Evolutionary conservation across 2,797 vertebrate species (phyloP).

Genomic region (Channallabes apus): DNA sequence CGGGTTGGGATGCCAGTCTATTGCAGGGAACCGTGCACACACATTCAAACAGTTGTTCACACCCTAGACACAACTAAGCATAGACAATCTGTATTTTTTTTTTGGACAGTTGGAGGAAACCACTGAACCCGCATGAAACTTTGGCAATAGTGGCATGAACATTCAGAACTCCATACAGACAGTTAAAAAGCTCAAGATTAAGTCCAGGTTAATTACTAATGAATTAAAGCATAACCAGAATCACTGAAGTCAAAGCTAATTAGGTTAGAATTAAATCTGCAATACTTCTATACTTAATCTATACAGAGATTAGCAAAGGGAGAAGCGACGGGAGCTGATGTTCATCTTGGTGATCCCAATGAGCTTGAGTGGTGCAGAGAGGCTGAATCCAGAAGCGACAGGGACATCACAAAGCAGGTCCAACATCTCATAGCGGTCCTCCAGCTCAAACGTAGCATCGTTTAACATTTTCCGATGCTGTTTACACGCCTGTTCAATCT

Average conservation of each 20-base stretch:
- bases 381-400: slow-evolving; percentile 83
- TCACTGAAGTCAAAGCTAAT: not conserved
- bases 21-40: not conserved
- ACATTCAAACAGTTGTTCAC: not conserved
- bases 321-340: slow-evolving; percentile 93
- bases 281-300: not conserved
- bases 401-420: slow-evolving; percentile 92
- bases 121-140: not conserved
- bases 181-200: not conserved
- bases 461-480: slow-evolving; percentile 93
- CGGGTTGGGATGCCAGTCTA: not conserved
- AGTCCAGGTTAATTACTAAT: not conserved
- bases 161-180: not conserved
- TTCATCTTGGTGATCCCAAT: slow-evolving; percentile 99
- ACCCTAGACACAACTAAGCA: not conserved
- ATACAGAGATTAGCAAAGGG: slow-evolving; percentile 80
- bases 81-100: not conserved
- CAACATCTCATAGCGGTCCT: slow-evolving; percentile 89
- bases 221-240: not conserved
- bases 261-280: not conserved
- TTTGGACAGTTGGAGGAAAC: not conserved
- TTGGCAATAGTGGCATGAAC: not conserved
- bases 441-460: slow-evolving; percentile 87
- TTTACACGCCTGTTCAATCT: slow-evolving; percentile 93
- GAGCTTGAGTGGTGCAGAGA: slow-evolving; percentile 88